phyloP scores from a whole-genome alignment of 2,888 invertebrate genomes.

The Drosophila sordidula region DNA sequence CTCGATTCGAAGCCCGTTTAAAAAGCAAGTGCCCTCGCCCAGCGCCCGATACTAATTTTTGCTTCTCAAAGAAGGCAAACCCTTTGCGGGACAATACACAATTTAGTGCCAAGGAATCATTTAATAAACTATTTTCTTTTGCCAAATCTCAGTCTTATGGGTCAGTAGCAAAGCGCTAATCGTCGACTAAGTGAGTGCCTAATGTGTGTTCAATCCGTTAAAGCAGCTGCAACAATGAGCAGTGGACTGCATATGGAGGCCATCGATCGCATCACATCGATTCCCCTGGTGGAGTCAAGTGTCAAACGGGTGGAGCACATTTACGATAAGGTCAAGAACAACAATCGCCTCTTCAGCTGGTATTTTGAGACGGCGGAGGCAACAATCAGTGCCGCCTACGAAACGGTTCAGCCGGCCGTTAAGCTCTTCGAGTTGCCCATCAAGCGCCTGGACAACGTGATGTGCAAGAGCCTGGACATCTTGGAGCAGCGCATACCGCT shows the following conservation, averaged over 20 bases:
- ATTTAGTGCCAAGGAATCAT: neutral
- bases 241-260: constrained; percentile 88
- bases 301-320: constrained; percentile 90
- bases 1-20: constrained; percentile 45
- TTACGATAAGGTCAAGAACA: constrained; percentile 91
- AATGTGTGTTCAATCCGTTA: constrained; percentile 1
- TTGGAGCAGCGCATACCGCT: constrained; percentile 94
- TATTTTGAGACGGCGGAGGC: constrained; percentile 91
- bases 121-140: neutral
- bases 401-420: constrained; percentile 90
- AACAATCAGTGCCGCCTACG: constrained; percentile 90
- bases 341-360: constrained; percentile 90
- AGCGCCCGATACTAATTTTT: neutral
- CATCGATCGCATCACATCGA: constrained; percentile 90
- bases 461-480: constrained; percentile 93
- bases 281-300: constrained; percentile 93
- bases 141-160: constrained; percentile 49
- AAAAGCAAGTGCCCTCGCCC: constrained; percentile 46
- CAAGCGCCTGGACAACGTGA: constrained; percentile 89
- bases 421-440: constrained; percentile 90
- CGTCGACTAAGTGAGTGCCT: neutral
- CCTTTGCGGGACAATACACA: neutral
- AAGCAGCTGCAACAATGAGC: constrained; percentile 73
- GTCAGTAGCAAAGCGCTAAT: constrained; percentile 44
- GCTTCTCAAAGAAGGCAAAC: neutral